Evolutionary conservation across 2,113 vertebrate genomes (phyloP), one percentile per base, ranked within the genome.

Genomic region (Ciconia boyciana): DNA sequence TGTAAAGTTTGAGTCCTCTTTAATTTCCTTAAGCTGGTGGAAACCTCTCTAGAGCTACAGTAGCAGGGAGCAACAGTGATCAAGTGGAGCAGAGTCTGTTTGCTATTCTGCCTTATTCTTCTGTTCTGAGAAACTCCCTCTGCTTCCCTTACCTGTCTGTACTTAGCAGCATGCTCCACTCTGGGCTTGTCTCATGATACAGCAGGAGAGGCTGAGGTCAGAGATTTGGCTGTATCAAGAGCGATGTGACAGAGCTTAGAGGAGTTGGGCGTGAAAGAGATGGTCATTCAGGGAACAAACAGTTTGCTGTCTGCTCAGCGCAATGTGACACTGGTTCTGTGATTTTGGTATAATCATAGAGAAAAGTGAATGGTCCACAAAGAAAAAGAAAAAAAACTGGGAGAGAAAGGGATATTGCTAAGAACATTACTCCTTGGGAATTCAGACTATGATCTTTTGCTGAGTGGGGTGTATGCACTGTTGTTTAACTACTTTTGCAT

Each of bases 301-400:
- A 18, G 48, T 29, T 54, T 78, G 51, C 18, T 87, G 36, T 57
- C 90, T 48, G 41, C 69, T 57, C 16, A 87, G 82, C 36, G 62
- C 20, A 29, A 2, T 4, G 31, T 16, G n/a, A n/a, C 0, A 0
- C 51, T 58, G 25, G 31, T 51, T 34, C 62, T 82, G 77, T 57
- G 57, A 62, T 54, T 68, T 29, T 52, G 51, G 17, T 57, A 3
- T 28, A 48, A 48, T 19, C 1, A 0, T 36, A 24, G 18, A 82
- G 54, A 57, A 49, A 85, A 62, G 39, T 31, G 9, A 66, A 54
- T 32, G 20, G 39, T 32, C 36, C 39, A 62, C 21, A 68, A 55
- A 64, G 24, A 24, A 71, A 68, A 74, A 49, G 13, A 5, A 26
- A 68, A 44, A 9, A 20, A 12, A 22, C 4, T n/a, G 31, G 28